Evolutionary conservation across 2,888 invertebrate species (phyloP).

Genomic region (Digitonthophagus gazella): DNA sequence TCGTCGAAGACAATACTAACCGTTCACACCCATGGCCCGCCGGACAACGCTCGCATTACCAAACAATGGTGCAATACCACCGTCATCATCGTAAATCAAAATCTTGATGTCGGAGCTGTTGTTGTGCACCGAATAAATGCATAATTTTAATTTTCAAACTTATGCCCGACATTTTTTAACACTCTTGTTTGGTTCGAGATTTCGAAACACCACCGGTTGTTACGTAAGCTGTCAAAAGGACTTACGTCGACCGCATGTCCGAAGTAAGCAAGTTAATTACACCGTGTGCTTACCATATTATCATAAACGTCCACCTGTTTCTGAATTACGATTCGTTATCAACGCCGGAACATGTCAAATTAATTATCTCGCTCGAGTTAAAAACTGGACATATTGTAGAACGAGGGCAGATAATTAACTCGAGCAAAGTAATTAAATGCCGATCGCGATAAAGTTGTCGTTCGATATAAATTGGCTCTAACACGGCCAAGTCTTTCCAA

Average conservation of each 20-base stretch:
- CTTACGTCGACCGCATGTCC: not conserved
- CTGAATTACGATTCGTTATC: not conserved
- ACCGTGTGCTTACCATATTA: not conserved
- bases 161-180: no score
- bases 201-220: not conserved
- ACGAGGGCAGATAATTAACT: not conserved
- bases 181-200: not conserved
- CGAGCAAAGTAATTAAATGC: not conserved
- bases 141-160: conserved; percentile 11
- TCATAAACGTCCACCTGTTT: not conserved
- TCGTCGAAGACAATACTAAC: conserved; percentile 45
- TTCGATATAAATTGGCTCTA: not conserved
- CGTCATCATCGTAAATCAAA: conserved; percentile 44
- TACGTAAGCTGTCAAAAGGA: not conserved
- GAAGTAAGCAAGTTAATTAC: not conserved
- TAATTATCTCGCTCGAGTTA: not conserved
- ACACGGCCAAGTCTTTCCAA: not conserved
- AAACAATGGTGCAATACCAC: conserved; percentile 44
- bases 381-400: not conserved
- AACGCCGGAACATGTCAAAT: not conserved
- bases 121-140: conserved; percentile 28
- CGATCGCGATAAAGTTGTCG: not conserved
- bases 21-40: conserved; percentile 45
- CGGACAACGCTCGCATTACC: conserved; percentile 39
- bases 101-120: conserved; percentile 30